phyloP scores from a whole-genome alignment of 2,113 vertebrate species.

The Onychostruthus taczanowskii region DNA sequence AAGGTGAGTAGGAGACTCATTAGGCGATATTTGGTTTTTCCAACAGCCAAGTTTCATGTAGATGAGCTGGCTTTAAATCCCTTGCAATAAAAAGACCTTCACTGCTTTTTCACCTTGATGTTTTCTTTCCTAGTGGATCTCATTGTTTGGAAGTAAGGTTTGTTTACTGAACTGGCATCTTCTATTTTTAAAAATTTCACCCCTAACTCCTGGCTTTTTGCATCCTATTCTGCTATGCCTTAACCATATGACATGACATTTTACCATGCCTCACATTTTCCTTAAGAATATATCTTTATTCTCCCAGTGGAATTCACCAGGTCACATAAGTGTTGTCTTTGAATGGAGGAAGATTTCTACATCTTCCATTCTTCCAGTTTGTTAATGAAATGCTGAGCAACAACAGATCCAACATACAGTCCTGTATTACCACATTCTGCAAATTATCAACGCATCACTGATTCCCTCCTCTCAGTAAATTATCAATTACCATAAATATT shows the following conservation, averaged over 20 bases:
- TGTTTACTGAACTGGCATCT: neutral
- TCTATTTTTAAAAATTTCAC: neutral
- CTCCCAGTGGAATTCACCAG: neutral
- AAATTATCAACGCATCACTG: neutral
- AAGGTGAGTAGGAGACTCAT: neutral
- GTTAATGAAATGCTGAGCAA: neutral
- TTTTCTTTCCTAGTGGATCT: neutral
- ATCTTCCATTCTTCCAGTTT: neutral
- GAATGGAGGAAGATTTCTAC: neutral
- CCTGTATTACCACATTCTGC: neutral
- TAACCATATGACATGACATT: neutral
- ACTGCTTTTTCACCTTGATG: neutral
- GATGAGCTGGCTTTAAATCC: neutral
- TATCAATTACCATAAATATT: neutral
- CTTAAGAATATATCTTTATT: neutral
- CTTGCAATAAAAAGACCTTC: neutral
- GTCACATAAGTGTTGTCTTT: neutral
- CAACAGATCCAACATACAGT: neutral
- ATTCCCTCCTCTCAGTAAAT: neutral
- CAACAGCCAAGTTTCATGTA: neutral
- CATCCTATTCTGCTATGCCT: neutral
- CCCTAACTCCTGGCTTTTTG: neutral
- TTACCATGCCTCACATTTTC: neutral
- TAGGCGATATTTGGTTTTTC: neutral
- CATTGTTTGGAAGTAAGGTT: neutral